Evolutionary conservation across 2,113 vertebrate genomes (phyloP).

Genomic region (Labeo rohita): DNA sequence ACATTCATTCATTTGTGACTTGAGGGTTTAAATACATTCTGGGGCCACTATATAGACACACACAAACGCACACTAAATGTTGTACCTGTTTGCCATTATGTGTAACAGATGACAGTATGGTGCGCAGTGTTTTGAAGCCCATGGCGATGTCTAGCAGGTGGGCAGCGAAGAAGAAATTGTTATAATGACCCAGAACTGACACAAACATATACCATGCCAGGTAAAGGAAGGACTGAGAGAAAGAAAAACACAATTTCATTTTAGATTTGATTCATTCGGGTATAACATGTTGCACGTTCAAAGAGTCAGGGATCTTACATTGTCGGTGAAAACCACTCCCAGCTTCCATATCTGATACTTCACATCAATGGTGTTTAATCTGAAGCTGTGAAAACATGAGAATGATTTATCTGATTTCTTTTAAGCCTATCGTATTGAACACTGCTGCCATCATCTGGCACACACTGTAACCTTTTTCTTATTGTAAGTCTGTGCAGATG

Average conservation of each 20-base stretch:
- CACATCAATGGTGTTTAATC: constrained; percentile 86
- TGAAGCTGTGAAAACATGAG: constrained; percentile 68
- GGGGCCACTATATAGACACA: background rate
- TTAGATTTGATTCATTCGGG: background rate
- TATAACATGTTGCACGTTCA: background rate
- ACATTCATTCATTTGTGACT: background rate
- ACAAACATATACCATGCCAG: constrained; percentile 88
- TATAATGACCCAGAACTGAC: constrained; percentile 87
- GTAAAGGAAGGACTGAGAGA: constrained; percentile 84
- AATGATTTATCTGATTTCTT: constrained; percentile 37
- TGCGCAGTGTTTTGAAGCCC: constrained; percentile 87
- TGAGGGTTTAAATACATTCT: background rate
- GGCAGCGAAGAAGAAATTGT: constrained; percentile 88
- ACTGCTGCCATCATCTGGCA: constrained; percentile 55
- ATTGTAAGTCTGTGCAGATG: background rate
- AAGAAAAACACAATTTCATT: background rate
- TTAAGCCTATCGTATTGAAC: constrained; percentile 23
- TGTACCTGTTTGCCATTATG: constrained; percentile 89
- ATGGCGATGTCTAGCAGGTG: constrained; percentile 88
- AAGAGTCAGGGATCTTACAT: constrained; percentile 77
- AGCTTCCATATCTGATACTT: constrained; percentile 98
- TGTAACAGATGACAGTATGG: constrained; percentile 86
- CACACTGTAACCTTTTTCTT: background rate
- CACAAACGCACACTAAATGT: background rate
- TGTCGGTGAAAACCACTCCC: constrained; percentile 94